Base-by-base conservation (phyloP, 1,140 invertebrate genomes). In the Acyrthosiphon pisum region DNA sequence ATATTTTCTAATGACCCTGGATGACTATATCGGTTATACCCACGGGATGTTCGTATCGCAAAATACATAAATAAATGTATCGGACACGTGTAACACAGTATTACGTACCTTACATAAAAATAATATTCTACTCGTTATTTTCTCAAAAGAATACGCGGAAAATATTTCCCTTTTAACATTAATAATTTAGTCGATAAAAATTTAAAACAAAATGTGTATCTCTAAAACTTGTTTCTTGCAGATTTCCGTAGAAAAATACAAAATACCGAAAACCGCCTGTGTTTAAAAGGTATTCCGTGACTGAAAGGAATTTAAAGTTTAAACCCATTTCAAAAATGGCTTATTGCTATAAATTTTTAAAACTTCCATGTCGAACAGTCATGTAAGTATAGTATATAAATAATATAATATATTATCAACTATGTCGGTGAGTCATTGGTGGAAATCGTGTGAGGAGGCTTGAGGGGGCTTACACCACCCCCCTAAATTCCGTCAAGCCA, bases 241-340 rank as follows among this genome's bases (percentile, higher is more conserved):
- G 30, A 76, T 76, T 20, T 76, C n/a, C 14, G 60, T 68, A 68
- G 4, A 68, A 68, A 68, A 68, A n/a, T 76, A n/a, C 4, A 18
- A 76, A 18, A 76, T 76, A 18, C n/a, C 4, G 6, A n/a, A 76
- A n/a, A 76, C 30, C 60, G n/a, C 11, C 14, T 76, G 60, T n/a
- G n/a, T 76, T 76, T 35, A 76, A 76, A 76, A n/a, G 60, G 60
- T 76, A 76, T 68, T 76, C 18, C n/a, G 60, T 76, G n/a, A 76
- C 60, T 76, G 60, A n/a, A 76, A 76, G n/a, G n/a, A 76, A 76
- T 76, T 76, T n/a, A 76, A 76, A 76, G 4, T 76, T 76, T 18
- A 35, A n/a, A 76, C 60, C n/a, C 30, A 76, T 76, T 76, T 76
- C 60, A 76, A 76, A 76, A 76, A 76, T 76, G 60, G 60, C n/a